Conservation (phyloP, 2,888 invertebrate species). For the Mythimna vitellina region DNA sequence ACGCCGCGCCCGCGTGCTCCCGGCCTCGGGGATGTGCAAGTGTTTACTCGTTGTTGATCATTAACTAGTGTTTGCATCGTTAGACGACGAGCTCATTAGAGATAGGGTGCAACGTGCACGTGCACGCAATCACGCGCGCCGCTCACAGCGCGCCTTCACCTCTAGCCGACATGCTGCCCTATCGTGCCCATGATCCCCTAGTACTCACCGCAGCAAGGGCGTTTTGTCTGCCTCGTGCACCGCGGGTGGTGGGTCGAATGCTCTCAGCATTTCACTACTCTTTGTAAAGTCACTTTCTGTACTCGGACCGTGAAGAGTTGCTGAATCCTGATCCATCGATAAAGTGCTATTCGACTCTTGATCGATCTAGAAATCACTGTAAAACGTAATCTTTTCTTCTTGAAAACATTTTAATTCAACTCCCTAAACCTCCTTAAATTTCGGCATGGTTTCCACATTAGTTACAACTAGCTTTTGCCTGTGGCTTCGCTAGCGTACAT, state of each 20-base stretch:
- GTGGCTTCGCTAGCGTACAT: no score
- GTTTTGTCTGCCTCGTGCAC: no score
- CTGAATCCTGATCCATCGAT: not conserved
- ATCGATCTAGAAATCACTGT: not conserved
- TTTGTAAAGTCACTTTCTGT: not conserved
- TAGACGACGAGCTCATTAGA: constrained; percentile 30
- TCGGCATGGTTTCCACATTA: not conserved
- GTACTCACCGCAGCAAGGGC: not conserved
- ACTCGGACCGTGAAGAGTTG: not conserved
- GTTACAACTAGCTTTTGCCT: not conserved
- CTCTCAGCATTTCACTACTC: not conserved
- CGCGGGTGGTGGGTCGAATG: not conserved
- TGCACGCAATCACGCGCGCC: constrained; percentile 16
- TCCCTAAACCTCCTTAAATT: not conserved
- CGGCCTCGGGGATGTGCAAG: constrained; percentile 1
- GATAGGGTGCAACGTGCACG: constrained; percentile 50
- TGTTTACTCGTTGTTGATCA: constrained; percentile 35
- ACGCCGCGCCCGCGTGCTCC: not conserved
- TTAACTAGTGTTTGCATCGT: constrained; percentile 50
- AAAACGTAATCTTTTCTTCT: not conserved
- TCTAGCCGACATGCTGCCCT: not conserved
- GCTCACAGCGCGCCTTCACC: not conserved
- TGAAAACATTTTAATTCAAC: not conserved
- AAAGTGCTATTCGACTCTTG: not conserved
- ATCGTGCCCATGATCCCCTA: constrained; percentile 1